Percentiles rank a stretch among this genome's conserved stretches.
Conservation (phyloP, 2,888 invertebrate genomes). For the Agriotes lineatus region DNA sequence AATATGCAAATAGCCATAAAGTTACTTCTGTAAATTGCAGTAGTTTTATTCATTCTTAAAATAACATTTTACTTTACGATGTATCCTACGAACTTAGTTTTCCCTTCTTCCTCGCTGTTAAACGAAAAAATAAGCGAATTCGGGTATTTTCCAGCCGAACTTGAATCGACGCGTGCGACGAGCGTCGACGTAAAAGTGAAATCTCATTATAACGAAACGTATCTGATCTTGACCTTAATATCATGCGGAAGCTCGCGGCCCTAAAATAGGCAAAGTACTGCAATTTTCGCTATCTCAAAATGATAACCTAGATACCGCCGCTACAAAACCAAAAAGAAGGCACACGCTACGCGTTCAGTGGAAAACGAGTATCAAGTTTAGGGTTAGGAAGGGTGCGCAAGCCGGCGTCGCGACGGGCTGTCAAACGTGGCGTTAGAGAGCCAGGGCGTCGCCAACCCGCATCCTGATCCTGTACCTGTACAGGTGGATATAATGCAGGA, state of each 20-base stretch:
- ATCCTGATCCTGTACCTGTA: constrained; percentile 57
- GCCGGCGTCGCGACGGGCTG: constrained; percentile 60
- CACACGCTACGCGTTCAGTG: constrained; percentile 36
- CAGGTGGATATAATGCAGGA: constrained; percentile 56
- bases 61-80: no score
- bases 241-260: neutral
- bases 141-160: no score
- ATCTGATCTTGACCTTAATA: no score
- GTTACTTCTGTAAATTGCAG: no score
- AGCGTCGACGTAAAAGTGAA: no score
- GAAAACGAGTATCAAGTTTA: constrained; percentile 46
- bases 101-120: no score
- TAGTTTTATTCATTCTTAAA: no score
- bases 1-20: no score
- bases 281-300: constrained; percentile 13
- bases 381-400: constrained; percentile 51
- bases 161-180: no score
- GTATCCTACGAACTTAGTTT: no score
- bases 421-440: constrained; percentile 64
- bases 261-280: neutral
- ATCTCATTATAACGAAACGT: no score
- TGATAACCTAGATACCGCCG: constrained; percentile 1
- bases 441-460: constrained; percentile 64
- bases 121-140: no score
- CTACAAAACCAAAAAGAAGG: constrained; percentile 29